Base-by-base conservation (phyloP, 64 coral and sea anemone genomes). In the Hydrozoanthus tunicans region DNA sequence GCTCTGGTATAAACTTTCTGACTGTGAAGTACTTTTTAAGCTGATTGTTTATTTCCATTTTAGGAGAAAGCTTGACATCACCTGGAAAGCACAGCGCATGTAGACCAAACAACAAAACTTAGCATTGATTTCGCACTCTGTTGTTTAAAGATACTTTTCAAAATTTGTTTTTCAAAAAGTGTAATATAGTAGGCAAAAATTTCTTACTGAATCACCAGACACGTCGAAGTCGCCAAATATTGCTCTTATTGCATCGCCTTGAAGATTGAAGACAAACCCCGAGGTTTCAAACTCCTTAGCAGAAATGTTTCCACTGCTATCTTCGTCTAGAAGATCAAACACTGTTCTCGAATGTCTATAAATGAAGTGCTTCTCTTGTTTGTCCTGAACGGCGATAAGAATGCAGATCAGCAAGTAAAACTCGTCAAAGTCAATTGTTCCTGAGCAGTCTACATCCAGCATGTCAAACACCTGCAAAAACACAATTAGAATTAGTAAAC, bases 261-360 rank as follows among this genome's bases (percentile, higher is more conserved):
- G 91, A 43, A 99, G 80, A 81, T 94, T 99, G 62, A 99, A 99
- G 59, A 99, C 83, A 91, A 99, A 99, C 25, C 97, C 97, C 68
- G 95, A 99, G 8, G 91, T 92, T 56, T 99, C 94, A 86, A 99
- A 99, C 59, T 99, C 97, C 59, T 77, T 79, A 15, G 94, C 91
- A 7, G 97, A 99, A 79, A 99, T 99, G 59, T 99, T 99, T 6
- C 97, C 97, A 73, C 94, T 99, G 70, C 83, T 86, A 27, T 99
- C 97, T 58, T 99, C 97, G 79, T 99, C 97, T 11, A 99, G 63
- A 32, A 99, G 94, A 59, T 99, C 97, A 73, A 99, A 99, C 59
- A 99, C 97, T 11, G 94, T 92, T 64, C 97, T 77, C 25, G 97
- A 99, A 94, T 99, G 97, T 7, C 97, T 85, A 74, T 95, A 95